Base-by-base conservation (phyloP, 2,888 invertebrate species). In the Orthosia gothica region DNA sequence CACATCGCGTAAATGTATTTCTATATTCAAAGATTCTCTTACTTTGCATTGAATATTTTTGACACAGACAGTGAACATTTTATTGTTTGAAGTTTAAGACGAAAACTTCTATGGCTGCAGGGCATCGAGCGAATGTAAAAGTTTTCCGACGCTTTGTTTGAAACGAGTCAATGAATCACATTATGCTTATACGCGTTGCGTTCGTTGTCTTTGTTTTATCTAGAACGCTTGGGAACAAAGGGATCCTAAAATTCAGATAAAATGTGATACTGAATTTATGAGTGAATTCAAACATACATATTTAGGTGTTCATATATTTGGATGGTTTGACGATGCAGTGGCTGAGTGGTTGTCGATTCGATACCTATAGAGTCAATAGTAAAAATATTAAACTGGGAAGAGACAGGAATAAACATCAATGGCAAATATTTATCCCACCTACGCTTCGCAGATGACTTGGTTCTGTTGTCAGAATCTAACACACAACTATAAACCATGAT, bases 161-260 rank as follows among this genome's bases (percentile, higher is more conserved):
- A 81, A 82, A 80, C 81, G 78, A 84, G 69, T 79, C 83, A 84
- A 84, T 86, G 78, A 86, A 84, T 86, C 71, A 79, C n/a, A 81
- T 79, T 75, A 71, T 69, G 61, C 55, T 75, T 63, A 62, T 47
- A 66, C 40, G 32, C 26, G 49, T 64, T 67, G 59, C 66, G 49
- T 78, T 58, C 49, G 82, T 74, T 49, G 47, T 66, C 20, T 74
- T 54, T 20, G 13, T 70, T 45, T 70, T 20, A 47, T 57, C 18
- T 66, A 54, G 32, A 69, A 13, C 7, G 20, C 26, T 49, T 9
- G 23, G 5, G 40, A 81, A 83, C 59, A 83, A 69, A 76, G 72
- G 18, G 20, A 52, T 16, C 15, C 9, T 61, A 55, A 49, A 49
- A 49, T 70, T 57, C 13, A 16, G n/a, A 5, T 13, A 49, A 20